Conservation (phyloP, 2,888 invertebrate species). For the Drosophila recens region DNA sequence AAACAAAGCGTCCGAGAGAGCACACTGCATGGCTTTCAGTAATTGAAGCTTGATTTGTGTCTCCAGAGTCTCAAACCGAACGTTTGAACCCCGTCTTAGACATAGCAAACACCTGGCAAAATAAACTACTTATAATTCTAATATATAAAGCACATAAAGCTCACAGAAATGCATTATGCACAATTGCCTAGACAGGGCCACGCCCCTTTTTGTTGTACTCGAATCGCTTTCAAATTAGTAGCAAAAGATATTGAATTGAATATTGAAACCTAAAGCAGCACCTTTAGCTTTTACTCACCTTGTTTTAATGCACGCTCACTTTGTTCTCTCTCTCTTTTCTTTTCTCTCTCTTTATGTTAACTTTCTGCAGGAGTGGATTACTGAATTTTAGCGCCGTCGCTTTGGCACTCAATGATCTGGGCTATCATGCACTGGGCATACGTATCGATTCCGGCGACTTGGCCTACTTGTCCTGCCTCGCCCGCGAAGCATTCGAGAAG, state of each 20-base stretch:
- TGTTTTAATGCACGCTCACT: conserved; percentile 57
- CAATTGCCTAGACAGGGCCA: conserved; percentile 33
- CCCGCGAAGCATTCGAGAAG: conserved; percentile 92
- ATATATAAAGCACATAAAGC: conserved; percentile 19
- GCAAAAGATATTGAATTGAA: conserved; percentile 36
- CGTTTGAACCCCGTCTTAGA: conserved; percentile 5
- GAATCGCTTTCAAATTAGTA: conserved; percentile 40
- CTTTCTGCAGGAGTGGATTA: conserved; percentile 92
- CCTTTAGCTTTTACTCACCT: conserved; percentile 23
- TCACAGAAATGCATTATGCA: conserved; percentile 26
- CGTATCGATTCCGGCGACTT: conserved; percentile 99
- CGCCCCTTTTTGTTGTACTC: conserved; percentile 25
- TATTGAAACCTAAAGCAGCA: conserved; percentile 51
- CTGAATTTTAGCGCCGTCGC: conserved; percentile 99
- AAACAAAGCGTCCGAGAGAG: conserved; percentile 84
- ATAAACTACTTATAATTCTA: neutral
- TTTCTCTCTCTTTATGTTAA: neutral
- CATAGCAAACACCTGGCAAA: conserved; percentile 27
- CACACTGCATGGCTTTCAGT: conserved; percentile 85
- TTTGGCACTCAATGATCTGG: conserved; percentile 95
- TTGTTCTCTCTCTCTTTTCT: conserved; percentile 23
- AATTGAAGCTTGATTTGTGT: conserved; percentile 65
- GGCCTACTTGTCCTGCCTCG: conserved; percentile 96
- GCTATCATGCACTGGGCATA: conserved; percentile 95
- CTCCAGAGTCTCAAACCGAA: conserved; percentile 24